phyloP scores from a whole-genome alignment of 2,113 vertebrate genomes.

The Struthidea cinerea region DNA sequence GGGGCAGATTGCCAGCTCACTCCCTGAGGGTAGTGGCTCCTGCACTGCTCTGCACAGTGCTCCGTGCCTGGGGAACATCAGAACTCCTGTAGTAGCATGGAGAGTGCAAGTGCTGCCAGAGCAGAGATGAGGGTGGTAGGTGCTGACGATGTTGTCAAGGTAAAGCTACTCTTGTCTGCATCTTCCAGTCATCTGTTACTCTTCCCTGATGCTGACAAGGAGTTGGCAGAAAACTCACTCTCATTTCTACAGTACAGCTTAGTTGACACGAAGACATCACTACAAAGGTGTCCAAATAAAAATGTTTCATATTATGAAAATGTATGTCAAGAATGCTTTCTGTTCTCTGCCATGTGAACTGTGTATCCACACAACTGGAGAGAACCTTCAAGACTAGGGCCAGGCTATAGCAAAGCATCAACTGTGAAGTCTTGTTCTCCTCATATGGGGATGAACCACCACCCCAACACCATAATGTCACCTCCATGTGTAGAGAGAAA shows the following conservation, averaged over 20 bases:
- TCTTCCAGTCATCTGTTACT: neutral
- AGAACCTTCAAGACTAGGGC: neutral
- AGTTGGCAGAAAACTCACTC: neutral
- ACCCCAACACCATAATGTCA: neutral
- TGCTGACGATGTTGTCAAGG: neutral
- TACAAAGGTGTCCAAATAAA: neutral
- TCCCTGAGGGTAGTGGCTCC: neutral
- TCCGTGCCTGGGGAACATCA: neutral
- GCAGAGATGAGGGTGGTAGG: neutral
- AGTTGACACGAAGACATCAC: neutral
- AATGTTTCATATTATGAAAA: neutral
- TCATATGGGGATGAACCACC: neutral
- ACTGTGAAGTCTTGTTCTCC: neutral
- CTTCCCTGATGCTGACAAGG: neutral
- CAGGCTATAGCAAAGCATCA: neutral
- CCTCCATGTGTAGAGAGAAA: neutral
- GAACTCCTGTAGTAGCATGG: fast-evolving
- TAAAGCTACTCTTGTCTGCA: neutral
- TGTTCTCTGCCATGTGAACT: neutral
- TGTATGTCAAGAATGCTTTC: neutral
- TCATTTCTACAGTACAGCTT: neutral
- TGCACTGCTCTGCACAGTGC: neutral
- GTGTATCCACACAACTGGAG: neutral
- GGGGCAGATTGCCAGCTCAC: neutral
- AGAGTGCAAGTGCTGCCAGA: neutral